A percentile compares a stretch with the other conserved stretches of the same genome.
These are phyloP conservation scores for Euplexia lucipara DNA, from an alignment of 2,888 invertebrate species.

Conservation along the genomic window DNA sequence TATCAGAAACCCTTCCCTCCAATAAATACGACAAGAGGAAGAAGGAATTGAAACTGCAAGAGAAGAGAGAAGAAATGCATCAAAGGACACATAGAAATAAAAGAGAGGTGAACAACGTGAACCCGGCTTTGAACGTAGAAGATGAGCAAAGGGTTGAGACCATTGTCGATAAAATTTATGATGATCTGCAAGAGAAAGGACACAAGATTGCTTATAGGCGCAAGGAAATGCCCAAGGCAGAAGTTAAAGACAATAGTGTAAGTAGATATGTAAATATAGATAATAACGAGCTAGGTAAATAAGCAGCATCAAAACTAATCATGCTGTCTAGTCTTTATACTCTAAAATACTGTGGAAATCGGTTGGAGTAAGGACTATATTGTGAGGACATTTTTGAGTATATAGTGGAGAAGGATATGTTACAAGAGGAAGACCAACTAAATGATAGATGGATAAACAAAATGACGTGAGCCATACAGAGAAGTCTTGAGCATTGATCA, in stretches of 20 bases:
- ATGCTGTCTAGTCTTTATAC: too few species aligned
- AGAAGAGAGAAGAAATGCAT: slow-evolving; percentile 20
- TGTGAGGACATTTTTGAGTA: too few species aligned
- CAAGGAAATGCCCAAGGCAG: slow-evolving; percentile 49
- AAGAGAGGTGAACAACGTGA: slow-evolving; percentile 60
- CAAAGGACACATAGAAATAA: slow-evolving; percentile 57
- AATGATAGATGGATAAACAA: too few species aligned
- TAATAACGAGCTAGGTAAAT: neutral
- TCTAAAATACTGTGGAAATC: too few species aligned
- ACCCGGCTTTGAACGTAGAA: slow-evolving; percentile 66
- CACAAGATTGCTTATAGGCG: slow-evolving; percentile 73
- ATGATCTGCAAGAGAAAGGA: slow-evolving; percentile 76
- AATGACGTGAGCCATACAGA: too few species aligned
- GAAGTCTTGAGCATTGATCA: too few species aligned
- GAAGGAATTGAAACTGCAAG: slow-evolving; percentile 17
- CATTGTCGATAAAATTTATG: slow-evolving; percentile 83
- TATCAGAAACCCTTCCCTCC: slow-evolving; percentile 7
- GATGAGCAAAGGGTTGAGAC: slow-evolving; percentile 76
- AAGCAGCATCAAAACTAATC: too few species aligned
- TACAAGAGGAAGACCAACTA: too few species aligned
- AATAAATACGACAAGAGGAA: slow-evolving; percentile 47
- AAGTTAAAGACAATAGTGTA: slow-evolving; percentile 49
- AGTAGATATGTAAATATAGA: slow-evolving; percentile 10
- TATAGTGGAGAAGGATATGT: too few species aligned
- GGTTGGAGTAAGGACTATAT: too few species aligned